Percentiles rank a stretch among this genome's conserved stretches.
Evolutionary conservation across 2,113 vertebrate species (phyloP).

Genomic region (Dasyornis broadbenti): DNA sequence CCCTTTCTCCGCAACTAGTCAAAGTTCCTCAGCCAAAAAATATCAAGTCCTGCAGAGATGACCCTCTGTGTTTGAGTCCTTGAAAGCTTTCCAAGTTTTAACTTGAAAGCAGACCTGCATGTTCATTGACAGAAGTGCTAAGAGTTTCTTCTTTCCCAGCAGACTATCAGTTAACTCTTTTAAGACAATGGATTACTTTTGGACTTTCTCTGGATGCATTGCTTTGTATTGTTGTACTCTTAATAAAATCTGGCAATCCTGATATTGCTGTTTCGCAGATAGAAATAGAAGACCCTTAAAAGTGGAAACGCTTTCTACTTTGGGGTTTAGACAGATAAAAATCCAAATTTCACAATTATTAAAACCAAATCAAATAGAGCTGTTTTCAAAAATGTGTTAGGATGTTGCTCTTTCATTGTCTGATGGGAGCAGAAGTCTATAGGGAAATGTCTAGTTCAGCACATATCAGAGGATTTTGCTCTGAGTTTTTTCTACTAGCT

Average conservation of each 20-base stretch:
- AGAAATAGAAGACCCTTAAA: background rate
- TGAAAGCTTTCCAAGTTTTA: background rate
- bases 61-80: background rate
- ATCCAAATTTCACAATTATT: background rate
- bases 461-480: background rate
- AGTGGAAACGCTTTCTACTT: background rate
- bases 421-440: background rate
- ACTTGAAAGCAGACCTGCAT: background rate
- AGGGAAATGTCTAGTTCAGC: background rate
- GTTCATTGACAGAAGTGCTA: background rate
- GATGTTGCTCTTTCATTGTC: background rate
- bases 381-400: background rate
- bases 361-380: background rate
- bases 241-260: background rate
- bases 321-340: background rate
- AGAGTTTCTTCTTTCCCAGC: background rate
- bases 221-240: background rate
- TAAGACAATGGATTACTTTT: background rate
- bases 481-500: background rate
- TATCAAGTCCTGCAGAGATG: background rate
- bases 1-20: fast-evolving
- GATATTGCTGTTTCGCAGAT: fast-evolving
- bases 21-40: background rate
- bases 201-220: background rate
- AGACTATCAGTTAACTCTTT: background rate